A percentile compares a stretch with the other conserved stretches of the same genome.
phyloP scores from a whole-genome alignment of 2,797 vertebrate genomes.

The Cryptoblepharus egeriae region DNA sequence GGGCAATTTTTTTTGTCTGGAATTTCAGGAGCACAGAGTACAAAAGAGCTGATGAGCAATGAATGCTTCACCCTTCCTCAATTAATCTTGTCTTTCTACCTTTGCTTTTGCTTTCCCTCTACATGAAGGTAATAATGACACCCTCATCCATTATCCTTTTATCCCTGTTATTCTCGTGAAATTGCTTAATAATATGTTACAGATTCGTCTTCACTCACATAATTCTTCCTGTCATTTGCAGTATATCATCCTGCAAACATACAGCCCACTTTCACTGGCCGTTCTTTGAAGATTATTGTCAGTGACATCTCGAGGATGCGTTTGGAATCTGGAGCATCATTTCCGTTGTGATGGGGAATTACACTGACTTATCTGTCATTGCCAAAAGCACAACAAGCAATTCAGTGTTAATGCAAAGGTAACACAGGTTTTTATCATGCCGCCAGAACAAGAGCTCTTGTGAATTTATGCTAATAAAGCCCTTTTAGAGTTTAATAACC shows the following conservation, averaged over 20 bases:
- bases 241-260: conserved; percentile 95
- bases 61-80: conserved; percentile 88
- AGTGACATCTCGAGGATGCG: conserved; percentile 94
- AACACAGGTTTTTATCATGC: conserved; percentile 92
- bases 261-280: conserved; percentile 88
- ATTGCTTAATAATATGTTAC: conserved; percentile 98
- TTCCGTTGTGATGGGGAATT: conserved; percentile 90
- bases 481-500: conserved; percentile 88
- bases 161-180: conserved; percentile 94
- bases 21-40: conserved; percentile 80
- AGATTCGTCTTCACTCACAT: conserved; percentile 94
- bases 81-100: conserved; percentile 98
- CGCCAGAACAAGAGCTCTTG: conserved; percentile 85
- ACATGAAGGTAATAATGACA: conserved; percentile 93
- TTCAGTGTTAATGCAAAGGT: conserved; percentile 90
- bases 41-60: conserved; percentile 86
- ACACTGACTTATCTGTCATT: conserved; percentile 97
- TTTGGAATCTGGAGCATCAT: conserved; percentile 85
- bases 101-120: conserved; percentile 90
- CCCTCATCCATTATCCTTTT: conserved; percentile 98
- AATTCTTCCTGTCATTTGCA: conserved; percentile 96
- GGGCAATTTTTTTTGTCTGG: conserved; percentile 75
- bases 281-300: conserved; percentile 95
- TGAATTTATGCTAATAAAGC: conserved; percentile 94
- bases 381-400: conserved; percentile 96